A percentile compares a stretch with the other conserved stretches of the same genome.
Evolutionary conservation across 1,140 invertebrate species (phyloP).

Genomic region (Cyclargus thomasi): DNA sequence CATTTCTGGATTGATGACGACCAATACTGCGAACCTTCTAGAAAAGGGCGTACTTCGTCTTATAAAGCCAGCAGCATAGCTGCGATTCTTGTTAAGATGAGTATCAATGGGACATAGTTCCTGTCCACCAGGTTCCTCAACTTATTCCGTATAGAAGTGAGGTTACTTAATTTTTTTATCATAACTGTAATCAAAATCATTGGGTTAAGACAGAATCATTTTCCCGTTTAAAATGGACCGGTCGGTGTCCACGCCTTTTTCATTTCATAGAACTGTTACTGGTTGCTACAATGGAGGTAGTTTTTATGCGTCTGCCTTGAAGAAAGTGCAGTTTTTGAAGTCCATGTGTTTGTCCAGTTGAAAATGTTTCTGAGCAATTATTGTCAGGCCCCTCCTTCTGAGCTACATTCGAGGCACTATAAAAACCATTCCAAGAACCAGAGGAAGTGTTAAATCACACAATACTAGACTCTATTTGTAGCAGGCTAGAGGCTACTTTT

Average conservation of each 20-base stretch:
- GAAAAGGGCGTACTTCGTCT: no score
- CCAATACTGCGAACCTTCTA: no score
- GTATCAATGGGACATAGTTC: no score
- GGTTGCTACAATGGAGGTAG: not conserved
- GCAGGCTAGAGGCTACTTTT: not conserved
- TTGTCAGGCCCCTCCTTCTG: not conserved
- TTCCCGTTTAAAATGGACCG: no score
- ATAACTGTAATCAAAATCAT: no score
- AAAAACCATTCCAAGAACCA: not conserved
- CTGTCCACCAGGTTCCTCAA: no score
- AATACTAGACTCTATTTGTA: not conserved
- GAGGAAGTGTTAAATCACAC: not conserved
- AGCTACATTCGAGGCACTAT: not conserved
- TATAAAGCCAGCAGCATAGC: no score
- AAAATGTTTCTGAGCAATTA: constrained; percentile 6
- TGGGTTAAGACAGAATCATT: no score
- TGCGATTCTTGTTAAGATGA: no score
- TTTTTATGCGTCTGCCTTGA: not conserved
- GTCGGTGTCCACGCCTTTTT: not conserved
- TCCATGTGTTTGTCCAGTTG: not conserved
- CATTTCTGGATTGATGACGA: no score
- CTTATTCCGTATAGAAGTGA: no score
- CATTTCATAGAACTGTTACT: not conserved
- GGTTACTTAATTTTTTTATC: no score
- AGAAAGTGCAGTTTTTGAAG: not conserved